Evolutionary conservation across 2,888 invertebrate genomes (phyloP), one percentile per base, ranked within the genome.

Genomic region (Coenonympha glycerion): DNA sequence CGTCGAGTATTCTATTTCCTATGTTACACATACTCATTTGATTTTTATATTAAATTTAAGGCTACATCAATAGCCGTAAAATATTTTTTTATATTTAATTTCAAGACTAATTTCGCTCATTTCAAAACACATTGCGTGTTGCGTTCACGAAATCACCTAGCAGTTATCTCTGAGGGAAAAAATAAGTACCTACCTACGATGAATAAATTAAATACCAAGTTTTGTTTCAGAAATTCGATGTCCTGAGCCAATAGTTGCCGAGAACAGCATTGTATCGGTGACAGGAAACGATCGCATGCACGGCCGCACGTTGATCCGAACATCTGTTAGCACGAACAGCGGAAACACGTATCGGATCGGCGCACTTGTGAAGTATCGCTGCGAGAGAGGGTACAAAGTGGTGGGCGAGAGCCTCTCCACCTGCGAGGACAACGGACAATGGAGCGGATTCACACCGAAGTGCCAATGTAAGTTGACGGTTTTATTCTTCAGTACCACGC

Each of bases 221-320:
- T n/a, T n/a, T 15, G 15, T 56, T 46, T 28, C 75, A 95, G 96
- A 96, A 87, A 95, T 96, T 59, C 91, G 96, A 47, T 97, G 97
- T 66, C 89, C 92, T 0, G 95, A 95, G 65, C 96, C 97, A 0
- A 82, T 91, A 2, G 85, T 95, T 21, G 93, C 96, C 0, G 92
- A 93, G 21, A 95, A 96, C 72, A 93, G 95, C 57, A 93, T 96
- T 16, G 89, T 96, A 0, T 95, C 96, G 0, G 94, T 96, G 24
- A 95, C 96, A 0, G 95, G 95, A 45, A 97, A 96, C 71, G 97
- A 97, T 72, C 89, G 97, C 44, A 93, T 94, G 90, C 95, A 95
- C 68, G 95, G 95, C 0, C 89, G 95, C 19, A 95, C 95, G 0
- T 80, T 95, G 13, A 93, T 95, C 58, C 88, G 93, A 31, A 95